Evolutionary conservation across 2,888 invertebrate species (phyloP).

Genomic region (Helobdella robusta): DNA sequence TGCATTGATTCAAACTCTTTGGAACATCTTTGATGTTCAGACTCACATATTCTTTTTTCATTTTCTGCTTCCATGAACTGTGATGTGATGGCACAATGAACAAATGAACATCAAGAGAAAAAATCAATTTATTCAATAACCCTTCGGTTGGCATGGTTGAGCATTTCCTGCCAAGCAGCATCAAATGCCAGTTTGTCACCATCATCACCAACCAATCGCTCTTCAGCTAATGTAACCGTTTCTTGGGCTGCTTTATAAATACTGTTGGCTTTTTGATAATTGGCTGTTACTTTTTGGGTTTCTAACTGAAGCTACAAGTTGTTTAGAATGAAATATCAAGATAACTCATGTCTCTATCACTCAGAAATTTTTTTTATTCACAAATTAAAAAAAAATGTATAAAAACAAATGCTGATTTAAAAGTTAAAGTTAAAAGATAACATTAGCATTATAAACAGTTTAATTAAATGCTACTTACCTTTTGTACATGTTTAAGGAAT

Average conservation of each 20-base stretch:
- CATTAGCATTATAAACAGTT: neutral
- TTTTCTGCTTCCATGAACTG: slow-evolving; percentile 78
- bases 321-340: neutral
- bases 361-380: no score
- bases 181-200: slow-evolving; percentile 67
- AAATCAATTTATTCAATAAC: slow-evolving; percentile 36
- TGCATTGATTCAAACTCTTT: slow-evolving; percentile 28
- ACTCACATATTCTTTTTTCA: slow-evolving; percentile 75
- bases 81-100: neutral
- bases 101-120: neutral
- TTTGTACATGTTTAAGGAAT: slow-evolving; percentile 65
- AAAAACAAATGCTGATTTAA: neutral
- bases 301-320: slow-evolving; percentile 57
- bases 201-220: slow-evolving; percentile 56
- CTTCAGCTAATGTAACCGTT: slow-evolving; percentile 81
- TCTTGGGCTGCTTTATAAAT: slow-evolving; percentile 67
- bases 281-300: slow-evolving; percentile 79
- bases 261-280: slow-evolving; percentile 72
- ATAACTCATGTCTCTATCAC: no score
- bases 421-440: neutral
- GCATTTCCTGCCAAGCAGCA: slow-evolving; percentile 92
- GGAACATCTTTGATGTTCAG: slow-evolving; percentile 60
- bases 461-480: slow-evolving; percentile 40
- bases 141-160: slow-evolving; percentile 79
- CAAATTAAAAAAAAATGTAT: no score